These are phyloP conservation scores for Hyposoter dolosus DNA, from an alignment of 2,888 invertebrate genomes.

Conservation along the genomic window DNA sequence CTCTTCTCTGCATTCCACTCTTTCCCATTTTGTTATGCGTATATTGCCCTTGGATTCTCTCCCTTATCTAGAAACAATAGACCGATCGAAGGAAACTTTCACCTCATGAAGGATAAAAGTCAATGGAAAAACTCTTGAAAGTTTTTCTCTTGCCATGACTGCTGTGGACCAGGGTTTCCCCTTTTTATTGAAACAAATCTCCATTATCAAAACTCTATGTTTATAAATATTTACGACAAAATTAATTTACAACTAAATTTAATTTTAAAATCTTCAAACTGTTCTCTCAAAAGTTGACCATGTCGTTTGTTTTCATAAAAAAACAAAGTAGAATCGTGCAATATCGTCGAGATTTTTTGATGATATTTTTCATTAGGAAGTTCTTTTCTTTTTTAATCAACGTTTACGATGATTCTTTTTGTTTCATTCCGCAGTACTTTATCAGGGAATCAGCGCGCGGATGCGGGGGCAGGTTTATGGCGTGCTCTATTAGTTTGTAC, in stretches of 20 bases:
- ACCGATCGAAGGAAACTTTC: slow-evolving; percentile 13
- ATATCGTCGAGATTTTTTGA: not conserved
- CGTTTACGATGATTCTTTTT: not conserved
- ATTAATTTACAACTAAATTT: not conserved
- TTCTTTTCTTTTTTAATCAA: not conserved
- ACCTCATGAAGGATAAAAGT: slow-evolving; percentile 2
- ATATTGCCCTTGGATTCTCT: slow-evolving; percentile 20
- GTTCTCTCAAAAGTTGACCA: not conserved
- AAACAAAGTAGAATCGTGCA: not conserved
- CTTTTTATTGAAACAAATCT: not conserved
- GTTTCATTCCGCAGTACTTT: not conserved
- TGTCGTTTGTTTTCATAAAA: not conserved
- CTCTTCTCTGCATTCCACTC: slow-evolving; percentile 18
- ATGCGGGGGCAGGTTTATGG: slow-evolving; percentile 30
- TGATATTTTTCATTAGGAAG: not conserved
- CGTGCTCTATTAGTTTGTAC: slow-evolving; percentile 37
- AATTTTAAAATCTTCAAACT: not conserved
- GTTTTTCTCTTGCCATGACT: not conserved
- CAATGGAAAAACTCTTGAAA: not conserved
- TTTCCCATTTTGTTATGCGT: slow-evolving; percentile 20
- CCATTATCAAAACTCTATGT: not conserved
- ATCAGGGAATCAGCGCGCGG: not conserved
- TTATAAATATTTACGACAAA: not conserved
- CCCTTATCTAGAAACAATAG: slow-evolving; percentile 57
- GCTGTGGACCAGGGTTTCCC: not conserved